Evolutionary conservation across 2,888 invertebrate genomes (phyloP), one percentile per base, ranked within the genome.

Genomic region (Drosophila robusta): DNA sequence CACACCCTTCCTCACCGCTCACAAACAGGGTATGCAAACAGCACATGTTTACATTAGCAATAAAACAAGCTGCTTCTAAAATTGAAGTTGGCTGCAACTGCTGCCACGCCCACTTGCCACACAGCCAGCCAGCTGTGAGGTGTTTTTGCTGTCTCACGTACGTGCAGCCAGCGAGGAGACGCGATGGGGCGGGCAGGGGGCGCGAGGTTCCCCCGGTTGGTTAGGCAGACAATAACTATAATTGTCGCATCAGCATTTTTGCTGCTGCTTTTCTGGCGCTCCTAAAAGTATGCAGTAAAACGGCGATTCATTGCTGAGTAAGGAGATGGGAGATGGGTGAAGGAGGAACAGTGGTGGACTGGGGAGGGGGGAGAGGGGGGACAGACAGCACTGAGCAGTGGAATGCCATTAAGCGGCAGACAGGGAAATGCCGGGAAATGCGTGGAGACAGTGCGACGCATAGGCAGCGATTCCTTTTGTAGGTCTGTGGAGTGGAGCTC

Each of bases 201-300:
- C 2, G 1, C 2, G 18, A 57, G 49, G 52, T 60, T 62, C 57
- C 47, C 63, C 66, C 57, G 61, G 64, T 58, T 62, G 70, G 67
- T 78, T 81, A 81, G 77, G 78, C 84, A 84, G 83, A 84, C 86
- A 84, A 84, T 84, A 85, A 84, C 86, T 85, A 84, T 85, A 85
- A 84, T 85, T 84, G 84, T 83, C 84, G 86, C 84, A 84, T 85
- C 84, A 84, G 86, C 84, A 71, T 85, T 85, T 80, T 80, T 85
- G 71, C 62, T 63, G 50, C 18, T 32, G 7, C 39, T 8, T 34
- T 38, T 39, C 50, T 38, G 39, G 26, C 42, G 39, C 39, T 44
- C 74, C 77, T 42, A 71, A 76, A 66, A 77, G 79, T 77, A 73
- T 67, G 73, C 78, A 78, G 78, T 80, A 81, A 81, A 81, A 78